Base-by-base conservation (phyloP, 2,797 vertebrate genomes). In the Anolis apletophallus region DNA sequence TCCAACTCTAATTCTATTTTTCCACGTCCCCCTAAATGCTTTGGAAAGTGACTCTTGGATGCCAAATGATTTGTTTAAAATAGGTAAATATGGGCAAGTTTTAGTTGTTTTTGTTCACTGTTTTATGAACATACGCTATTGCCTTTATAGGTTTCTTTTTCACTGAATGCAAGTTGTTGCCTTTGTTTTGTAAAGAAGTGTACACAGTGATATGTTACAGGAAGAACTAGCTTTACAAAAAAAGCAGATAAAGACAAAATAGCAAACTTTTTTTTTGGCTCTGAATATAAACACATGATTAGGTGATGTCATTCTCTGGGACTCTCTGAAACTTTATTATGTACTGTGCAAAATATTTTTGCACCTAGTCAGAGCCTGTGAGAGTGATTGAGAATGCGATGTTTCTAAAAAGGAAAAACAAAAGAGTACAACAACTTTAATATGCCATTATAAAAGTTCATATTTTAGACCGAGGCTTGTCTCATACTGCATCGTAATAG, bases 121-220 rank as follows among this genome's bases (percentile, higher is more conserved):
- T 75, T 36, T 68, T 68, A 52, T 23, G 57, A 75, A 36, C 1
- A 55, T 21, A 10, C 14, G 40, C 11, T 84, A 26, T 81, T 82
- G 29, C 6, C 34, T 86, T 76, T 16, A 12, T 71, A 71, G 34
- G 64, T 46, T 85, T n/a, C 67, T 26, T 12, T 19, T 9, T 8
- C 9, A 46, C 40, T 64, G 32, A 81, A 40, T 69, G 2, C 13
- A 69, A 13, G 64, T 1, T 55, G 50, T 14, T 36, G 9, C 13
- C 78, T 90, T 88, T 83, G 78, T 89, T 2, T 73, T 86, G 32
- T 89, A 83, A 54, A 89, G 84, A 89, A 81, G 57, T 73, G 14
- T 34, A 32, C 50, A 29, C 57, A 83, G 87, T 57, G 26, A 1
- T 80, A n/a, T 29, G 77, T 79, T 87, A 50, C 34, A 84, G 88